Evolutionary conservation across 1,140 invertebrate species (phyloP), one percentile per base, ranked within the genome.

Genomic region (Macrotrachela quadricornifera): DNA sequence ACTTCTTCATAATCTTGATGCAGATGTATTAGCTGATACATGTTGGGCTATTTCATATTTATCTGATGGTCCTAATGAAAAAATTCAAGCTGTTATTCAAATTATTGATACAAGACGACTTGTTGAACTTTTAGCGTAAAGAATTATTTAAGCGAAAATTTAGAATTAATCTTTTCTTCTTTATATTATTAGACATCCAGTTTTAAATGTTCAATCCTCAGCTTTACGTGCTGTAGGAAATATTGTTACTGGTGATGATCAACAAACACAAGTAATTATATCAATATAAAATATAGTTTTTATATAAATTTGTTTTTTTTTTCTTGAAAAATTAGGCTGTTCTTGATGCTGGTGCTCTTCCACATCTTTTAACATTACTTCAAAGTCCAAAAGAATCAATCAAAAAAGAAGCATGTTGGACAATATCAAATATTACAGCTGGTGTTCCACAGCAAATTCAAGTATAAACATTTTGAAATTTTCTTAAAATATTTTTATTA

Each of bases 321-420:
- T 79, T 46, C 90, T 96, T 74, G 76, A 8, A 4, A 30, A 4
- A 30, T 4, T 30, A 30, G 58, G 62, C 38, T 48, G 53, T 54
- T 8, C 57, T 71, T 37, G 68, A 91, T 72, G 90, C 85, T 68
- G 79, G 78, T 54, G 88, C 85, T 39, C 72, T 96, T 55, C 81
- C 81, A 0, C 86, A 80, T 66, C 73, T 96, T 43, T 74, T 81
- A 51, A 78, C 83, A 63, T 72, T 95, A 36, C 73, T 96, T 45
- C 76, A 74, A 45, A 68, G 61, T 53, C 60, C 63, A 15, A 83
- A 83, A 61, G 90, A 95, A 70, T 78, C 79, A 21, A 80, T 94
- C 45, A 76, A 82, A 49, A 96, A 96, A 74, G 91, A 96, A 71
- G 85, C 88, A 8, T 94, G 87, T 65, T 96, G 91, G 90, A 92